Evolutionary conservation across 2,113 vertebrate genomes (phyloP).

Genomic region (Sporophila hypoxantha): DNA sequence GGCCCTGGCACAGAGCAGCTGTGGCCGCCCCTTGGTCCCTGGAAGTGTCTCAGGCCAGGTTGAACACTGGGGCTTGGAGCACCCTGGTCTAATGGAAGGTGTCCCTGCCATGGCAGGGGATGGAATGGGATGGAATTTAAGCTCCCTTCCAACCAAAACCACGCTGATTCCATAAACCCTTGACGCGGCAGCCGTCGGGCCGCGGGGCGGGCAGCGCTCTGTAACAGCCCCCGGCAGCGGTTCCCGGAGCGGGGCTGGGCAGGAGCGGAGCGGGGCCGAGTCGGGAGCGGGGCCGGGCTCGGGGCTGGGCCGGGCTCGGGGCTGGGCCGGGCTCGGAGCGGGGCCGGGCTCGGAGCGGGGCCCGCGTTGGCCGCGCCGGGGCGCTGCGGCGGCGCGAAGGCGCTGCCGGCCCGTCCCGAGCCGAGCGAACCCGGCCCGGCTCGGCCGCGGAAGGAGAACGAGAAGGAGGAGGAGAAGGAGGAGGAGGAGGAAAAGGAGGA

Average conservation of each 20-base stretch:
- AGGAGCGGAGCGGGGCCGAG: background rate
- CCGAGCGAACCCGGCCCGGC: too few relatives aligned
- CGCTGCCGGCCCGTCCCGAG: too few relatives aligned
- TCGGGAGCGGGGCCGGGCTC: background rate
- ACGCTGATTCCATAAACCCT: rapidly evolving
- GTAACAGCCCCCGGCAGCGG: background rate
- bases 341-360: background rate
- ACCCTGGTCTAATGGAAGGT: rapidly evolving
- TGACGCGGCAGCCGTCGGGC: background rate
- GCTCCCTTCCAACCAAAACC: background rate
- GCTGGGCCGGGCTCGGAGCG: background rate
- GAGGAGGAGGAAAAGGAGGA: background rate
- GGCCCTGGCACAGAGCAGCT: background rate
- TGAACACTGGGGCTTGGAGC: background rate
- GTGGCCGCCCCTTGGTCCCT: background rate
- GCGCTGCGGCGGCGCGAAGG: too few relatives aligned
- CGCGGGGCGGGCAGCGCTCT: background rate
- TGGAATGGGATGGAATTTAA: rapidly evolving
- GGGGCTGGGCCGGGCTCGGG: background rate
- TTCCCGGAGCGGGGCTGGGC: background rate
- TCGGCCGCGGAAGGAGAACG: too few relatives aligned
- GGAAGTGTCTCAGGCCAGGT: rapidly evolving
- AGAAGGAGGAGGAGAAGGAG: too few relatives aligned
- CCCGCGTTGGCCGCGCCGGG: background rate
- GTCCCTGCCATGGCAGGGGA: rapidly evolving